phyloP scores from a whole-genome alignment of 2,797 vertebrate species.

The Threskiornis aethiopicus region DNA sequence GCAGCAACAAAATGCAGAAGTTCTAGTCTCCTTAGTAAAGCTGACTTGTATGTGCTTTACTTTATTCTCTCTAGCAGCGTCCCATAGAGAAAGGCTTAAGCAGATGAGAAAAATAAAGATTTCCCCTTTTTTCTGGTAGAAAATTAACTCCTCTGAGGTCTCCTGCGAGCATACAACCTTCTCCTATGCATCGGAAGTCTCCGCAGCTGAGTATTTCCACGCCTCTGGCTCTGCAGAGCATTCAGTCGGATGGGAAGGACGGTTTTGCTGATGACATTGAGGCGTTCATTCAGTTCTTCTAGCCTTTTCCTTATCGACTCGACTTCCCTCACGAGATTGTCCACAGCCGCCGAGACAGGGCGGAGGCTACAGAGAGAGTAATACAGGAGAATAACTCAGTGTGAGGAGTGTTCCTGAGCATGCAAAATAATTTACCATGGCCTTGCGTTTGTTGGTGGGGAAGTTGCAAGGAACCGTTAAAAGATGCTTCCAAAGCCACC shows the following conservation, averaged over 20 bases:
- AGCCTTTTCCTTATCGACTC: conserved; percentile 84
- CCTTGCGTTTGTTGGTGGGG: background rate
- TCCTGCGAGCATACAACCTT: conserved; percentile 43
- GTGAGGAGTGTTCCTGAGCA: background rate
- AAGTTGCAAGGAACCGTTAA: background rate
- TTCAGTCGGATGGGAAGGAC: conserved; percentile 36
- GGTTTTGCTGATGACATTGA: conserved; percentile 77
- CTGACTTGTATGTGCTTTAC: background rate
- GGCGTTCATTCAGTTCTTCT: conserved; percentile 85
- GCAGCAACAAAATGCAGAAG: background rate
- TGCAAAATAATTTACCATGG: background rate
- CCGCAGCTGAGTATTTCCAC: conserved; percentile 35
- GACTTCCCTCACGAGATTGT: conserved; percentile 88
- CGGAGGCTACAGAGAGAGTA: conserved; percentile 79
- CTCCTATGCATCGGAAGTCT: conserved; percentile 40
- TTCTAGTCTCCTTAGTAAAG: background rate
- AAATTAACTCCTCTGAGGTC: conserved; percentile 30
- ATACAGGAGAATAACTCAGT: background rate
- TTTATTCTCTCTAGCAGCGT: background rate
- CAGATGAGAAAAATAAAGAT: background rate
- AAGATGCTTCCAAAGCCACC: background rate
- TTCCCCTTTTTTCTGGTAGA: background rate
- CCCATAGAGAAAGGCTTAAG: background rate
- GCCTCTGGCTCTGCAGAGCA: conserved; percentile 49
- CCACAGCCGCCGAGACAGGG: conserved; percentile 86